Percentiles rank a stretch among this genome's conserved stretches.
Conservation (phyloP, 1,140 invertebrate genomes). For the Zaprionus taronus region DNA sequence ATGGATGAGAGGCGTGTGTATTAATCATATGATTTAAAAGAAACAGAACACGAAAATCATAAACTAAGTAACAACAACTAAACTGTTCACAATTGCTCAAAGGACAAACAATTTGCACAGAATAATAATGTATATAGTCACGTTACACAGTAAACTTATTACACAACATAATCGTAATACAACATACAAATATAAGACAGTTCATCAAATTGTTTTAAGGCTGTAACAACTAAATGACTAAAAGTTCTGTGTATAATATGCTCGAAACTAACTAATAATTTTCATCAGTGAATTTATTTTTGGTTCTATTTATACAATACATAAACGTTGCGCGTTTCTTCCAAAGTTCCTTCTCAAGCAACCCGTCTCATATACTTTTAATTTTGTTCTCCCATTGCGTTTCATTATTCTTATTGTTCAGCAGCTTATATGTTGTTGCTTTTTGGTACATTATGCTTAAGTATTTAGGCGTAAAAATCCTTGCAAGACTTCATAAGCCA, state of each 20-base stretch:
- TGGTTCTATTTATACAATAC: constrained; percentile 49
- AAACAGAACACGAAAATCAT: constrained; percentile 45
- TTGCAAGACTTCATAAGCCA: constrained; percentile 61
- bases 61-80: constrained; percentile 51
- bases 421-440: constrained; percentile 43
- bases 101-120: constrained; percentile 53
- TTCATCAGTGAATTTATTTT: constrained; percentile 37
- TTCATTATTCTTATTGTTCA: constrained; percentile 39
- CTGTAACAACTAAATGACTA: constrained; percentile 49
- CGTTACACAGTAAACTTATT: constrained; percentile 50
- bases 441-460: constrained; percentile 77
- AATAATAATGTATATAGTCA: constrained; percentile 27
- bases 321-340: constrained; percentile 46
- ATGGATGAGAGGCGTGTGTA: constrained; percentile 28
- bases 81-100: constrained; percentile 58
- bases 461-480: constrained; percentile 71
- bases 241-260: constrained; percentile 30
- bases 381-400: constrained; percentile 25
- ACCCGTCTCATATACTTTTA: constrained; percentile 49
- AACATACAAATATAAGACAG: constrained; percentile 66
- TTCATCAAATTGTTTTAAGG: constrained; percentile 33
- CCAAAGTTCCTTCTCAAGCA: constrained; percentile 34
- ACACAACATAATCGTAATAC: constrained; percentile 70
- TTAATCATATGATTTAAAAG: constrained; percentile 39
- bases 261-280: constrained; percentile 44